Conservation (phyloP, 53 echinoderm and acorn worm species). For the Hippasteria phrygiana region DNA sequence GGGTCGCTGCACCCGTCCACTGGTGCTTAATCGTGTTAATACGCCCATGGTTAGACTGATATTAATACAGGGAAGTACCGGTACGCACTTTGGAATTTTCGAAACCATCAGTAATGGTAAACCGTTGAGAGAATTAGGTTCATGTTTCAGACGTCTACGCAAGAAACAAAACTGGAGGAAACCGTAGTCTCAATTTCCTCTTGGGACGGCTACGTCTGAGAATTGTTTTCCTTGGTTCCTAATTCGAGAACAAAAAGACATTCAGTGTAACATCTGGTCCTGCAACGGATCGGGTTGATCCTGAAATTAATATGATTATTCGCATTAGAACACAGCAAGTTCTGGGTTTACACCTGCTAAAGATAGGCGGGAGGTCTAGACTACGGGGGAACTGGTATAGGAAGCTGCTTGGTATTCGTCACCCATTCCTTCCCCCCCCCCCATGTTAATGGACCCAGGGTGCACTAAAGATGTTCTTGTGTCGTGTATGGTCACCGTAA, state of each 20-base stretch:
- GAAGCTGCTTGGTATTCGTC: constrained; percentile 1
- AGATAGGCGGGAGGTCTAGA: constrained; percentile 11
- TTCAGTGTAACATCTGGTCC: constrained; percentile 10
- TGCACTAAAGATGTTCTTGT: background rate
- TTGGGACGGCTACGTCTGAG: background rate
- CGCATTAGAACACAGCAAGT: background rate
- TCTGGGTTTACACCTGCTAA: background rate
- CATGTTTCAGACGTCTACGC: constrained; percentile 6
- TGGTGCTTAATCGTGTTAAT: too few species aligned
- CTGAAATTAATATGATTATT: background rate
- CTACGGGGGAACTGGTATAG: background rate
- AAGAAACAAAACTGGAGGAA: background rate
- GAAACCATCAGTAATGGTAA: background rate
- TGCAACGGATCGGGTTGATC: background rate
- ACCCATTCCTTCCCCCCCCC: background rate
- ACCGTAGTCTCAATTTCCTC: background rate
- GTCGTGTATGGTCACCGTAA: background rate
- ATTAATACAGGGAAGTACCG: too few species aligned
- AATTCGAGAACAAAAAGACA: background rate
- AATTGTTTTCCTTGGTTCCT: background rate
- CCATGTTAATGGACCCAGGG: background rate
- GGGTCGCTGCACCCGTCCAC: too few species aligned
- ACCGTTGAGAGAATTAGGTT: background rate
- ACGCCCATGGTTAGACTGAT: background rate
- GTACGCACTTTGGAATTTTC: too few species aligned